phyloP scores from a whole-genome alignment of 2,888 invertebrate genomes.

The Tuta absoluta region DNA sequence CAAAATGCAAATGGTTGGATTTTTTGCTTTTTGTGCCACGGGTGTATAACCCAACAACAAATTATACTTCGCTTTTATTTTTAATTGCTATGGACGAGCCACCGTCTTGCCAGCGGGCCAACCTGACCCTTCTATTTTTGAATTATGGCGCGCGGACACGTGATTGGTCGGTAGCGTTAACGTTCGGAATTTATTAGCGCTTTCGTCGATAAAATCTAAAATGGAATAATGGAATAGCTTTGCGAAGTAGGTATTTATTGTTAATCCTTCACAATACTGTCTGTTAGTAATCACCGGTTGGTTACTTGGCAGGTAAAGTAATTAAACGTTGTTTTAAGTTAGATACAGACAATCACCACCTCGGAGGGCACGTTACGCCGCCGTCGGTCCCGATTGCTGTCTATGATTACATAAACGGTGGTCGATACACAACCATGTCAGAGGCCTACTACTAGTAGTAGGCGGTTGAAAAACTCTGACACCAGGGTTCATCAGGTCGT shows the following conservation, averaged over 20 bases:
- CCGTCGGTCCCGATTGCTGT: too few relatives aligned
- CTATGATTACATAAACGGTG: too few relatives aligned
- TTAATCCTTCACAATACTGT: conserved; percentile 19
- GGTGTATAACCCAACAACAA: conserved; percentile 61
- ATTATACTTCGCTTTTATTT: conserved; percentile 76
- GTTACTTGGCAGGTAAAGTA: conserved; percentile 3
- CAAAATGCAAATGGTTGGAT: conserved; percentile 66
- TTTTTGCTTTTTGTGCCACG: conserved; percentile 56
- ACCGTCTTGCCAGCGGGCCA: conserved; percentile 72
- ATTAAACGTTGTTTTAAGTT: too few relatives aligned
- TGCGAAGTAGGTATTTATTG: conserved; percentile 23
- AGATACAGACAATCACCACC: too few relatives aligned
- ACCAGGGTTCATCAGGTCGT: too few relatives aligned
- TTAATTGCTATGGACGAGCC: conserved; percentile 76
- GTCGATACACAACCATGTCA: too few relatives aligned
- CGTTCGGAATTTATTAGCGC: conserved; percentile 49
- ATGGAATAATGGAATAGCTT: conserved; percentile 28
- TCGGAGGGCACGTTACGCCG: too few relatives aligned
- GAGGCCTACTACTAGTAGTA: too few relatives aligned
- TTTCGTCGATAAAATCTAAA: conserved; percentile 58
- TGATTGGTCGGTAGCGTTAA: conserved; percentile 67
- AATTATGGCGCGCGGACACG: conserved; percentile 73
- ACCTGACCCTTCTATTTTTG: conserved; percentile 69
- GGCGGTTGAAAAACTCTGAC: too few relatives aligned
- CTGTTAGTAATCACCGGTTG: not conserved